A percentile compares a stretch with the other conserved stretches of the same genome.
phyloP scores from a whole-genome alignment of 2,113 vertebrate genomes.

The Himantopus leucocephalus region DNA sequence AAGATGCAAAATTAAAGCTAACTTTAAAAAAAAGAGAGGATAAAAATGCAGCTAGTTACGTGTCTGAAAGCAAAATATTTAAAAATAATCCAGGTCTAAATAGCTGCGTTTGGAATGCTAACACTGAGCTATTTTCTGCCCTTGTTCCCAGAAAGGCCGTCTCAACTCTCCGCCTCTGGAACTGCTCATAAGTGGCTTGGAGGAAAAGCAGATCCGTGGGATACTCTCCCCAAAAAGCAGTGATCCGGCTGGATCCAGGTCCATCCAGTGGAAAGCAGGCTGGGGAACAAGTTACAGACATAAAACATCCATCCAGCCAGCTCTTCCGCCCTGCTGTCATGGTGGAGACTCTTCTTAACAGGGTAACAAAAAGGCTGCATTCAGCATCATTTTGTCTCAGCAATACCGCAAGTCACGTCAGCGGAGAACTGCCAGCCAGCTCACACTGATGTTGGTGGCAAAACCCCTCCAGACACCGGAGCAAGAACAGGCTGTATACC shows the following conservation, averaged over 20 bases:
- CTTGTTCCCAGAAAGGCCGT: background rate
- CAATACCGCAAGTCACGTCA: accelerated
- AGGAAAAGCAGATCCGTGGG: background rate
- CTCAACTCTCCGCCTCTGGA: background rate
- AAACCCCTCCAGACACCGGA: background rate
- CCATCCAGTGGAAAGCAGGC: background rate
- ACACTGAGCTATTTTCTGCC: constrained; percentile 51
- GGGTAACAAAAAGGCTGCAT: background rate
- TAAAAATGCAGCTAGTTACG: background rate
- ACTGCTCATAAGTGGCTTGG: accelerated
- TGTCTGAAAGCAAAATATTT: constrained; percentile 23
- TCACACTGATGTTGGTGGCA: background rate
- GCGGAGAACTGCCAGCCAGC: background rate
- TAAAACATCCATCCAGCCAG: background rate
- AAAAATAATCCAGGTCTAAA: constrained; percentile 54
- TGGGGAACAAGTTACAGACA: background rate
- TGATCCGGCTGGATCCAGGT: accelerated
- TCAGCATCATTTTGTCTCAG: background rate
- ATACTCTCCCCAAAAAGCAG: background rate
- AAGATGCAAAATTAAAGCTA: background rate
- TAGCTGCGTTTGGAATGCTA: constrained; percentile 42
- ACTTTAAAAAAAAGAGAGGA: background rate
- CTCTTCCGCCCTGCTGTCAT: accelerated
- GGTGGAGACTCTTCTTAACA: background rate
- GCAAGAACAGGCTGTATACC: background rate